Evolutionary conservation across 2,797 vertebrate species (phyloP).

Genomic region (Chaenodraco wilsoni): DNA sequence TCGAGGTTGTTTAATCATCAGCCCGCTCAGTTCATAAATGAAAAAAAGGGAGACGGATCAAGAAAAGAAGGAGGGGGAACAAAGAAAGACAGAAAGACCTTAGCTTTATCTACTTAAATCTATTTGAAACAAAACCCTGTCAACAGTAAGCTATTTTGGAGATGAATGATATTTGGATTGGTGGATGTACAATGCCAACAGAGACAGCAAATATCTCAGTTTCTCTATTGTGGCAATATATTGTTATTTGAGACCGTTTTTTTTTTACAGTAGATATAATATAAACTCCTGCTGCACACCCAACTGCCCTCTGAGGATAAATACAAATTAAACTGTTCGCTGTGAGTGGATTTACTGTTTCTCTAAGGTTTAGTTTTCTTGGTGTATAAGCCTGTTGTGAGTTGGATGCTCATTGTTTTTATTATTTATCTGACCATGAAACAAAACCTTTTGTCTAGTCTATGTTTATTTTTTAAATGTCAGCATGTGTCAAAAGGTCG

Average conservation of each 20-base stretch:
- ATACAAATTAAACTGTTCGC: constrained; percentile 37
- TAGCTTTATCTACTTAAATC: neutral
- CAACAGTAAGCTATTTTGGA: neutral
- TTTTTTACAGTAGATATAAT: constrained; percentile 13
- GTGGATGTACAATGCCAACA: neutral
- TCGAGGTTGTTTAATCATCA: constrained; percentile 22
- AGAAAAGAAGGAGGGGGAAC: neutral
- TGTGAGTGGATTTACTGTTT: constrained; percentile 5
- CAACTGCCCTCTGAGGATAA: constrained; percentile 9
- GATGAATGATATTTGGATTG: neutral
- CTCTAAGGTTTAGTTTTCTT: neutral
- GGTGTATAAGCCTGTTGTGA: neutral
- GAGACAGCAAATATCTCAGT: neutral
- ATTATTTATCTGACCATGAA: constrained; percentile 1
- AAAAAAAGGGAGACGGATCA: neutral
- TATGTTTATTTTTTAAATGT: constrained; percentile 17
- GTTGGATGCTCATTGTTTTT: neutral
- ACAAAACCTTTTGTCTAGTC: neutral
- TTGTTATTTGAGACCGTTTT: neutral
- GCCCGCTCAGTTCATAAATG: constrained; percentile 22
- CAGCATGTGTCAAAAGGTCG: constrained; percentile 4
- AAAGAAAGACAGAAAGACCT: neutral
- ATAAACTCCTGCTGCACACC: constrained; percentile 15
- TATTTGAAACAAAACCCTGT: constrained; percentile 3
- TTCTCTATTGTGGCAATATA: neutral